Percentiles rank a stretch among this genome's conserved stretches.
phyloP scores from a whole-genome alignment of 2,113 vertebrate species.

The Polyodon spathula region DNA sequence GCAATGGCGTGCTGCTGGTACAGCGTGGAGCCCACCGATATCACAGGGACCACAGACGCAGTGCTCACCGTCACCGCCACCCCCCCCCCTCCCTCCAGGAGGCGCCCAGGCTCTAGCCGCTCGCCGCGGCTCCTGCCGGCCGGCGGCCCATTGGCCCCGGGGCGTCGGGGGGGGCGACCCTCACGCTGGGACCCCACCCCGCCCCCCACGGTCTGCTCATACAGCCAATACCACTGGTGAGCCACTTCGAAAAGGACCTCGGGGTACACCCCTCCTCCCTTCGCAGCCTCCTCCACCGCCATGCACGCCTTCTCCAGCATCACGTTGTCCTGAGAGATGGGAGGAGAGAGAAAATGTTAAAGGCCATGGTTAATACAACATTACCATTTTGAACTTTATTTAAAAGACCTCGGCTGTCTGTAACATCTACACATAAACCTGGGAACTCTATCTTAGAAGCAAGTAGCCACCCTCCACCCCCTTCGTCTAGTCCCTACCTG shows the following conservation, averaged over 20 bases:
- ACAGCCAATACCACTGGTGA: slow-evolving; percentile 98
- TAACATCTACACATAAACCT: no score
- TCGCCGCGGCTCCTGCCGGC: slow-evolving; percentile 62
- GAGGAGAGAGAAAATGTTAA: neutral
- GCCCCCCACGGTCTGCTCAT: slow-evolving; percentile 89
- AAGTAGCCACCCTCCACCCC: neutral
- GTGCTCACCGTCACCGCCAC: slow-evolving; percentile 86
- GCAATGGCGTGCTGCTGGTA: slow-evolving; percentile 77
- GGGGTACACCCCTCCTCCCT: slow-evolving; percentile 93
- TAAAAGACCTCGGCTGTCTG: no score
- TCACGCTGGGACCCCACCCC: slow-evolving; percentile 74
- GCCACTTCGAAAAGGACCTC: slow-evolving; percentile 98
- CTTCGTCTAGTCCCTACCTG: no score
- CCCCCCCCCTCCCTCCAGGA: slow-evolving; percentile 67
- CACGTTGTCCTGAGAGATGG: slow-evolving; percentile 71
- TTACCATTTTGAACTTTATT: no score
- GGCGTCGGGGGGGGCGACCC: slow-evolving; percentile 73
- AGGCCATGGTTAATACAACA: neutral
- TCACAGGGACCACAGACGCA: slow-evolving; percentile 82
- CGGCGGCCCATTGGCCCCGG: slow-evolving; percentile 66
- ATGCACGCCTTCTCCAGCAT: slow-evolving; percentile 98
- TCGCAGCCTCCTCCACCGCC: slow-evolving; percentile 96
- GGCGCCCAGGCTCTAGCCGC: slow-evolving; percentile 59
- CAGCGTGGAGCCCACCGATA: slow-evolving; percentile 91
- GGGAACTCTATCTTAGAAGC: no score